Evolutionary conservation across 2,113 vertebrate species (phyloP).

Genomic region (Cinclus mexicanus): DNA sequence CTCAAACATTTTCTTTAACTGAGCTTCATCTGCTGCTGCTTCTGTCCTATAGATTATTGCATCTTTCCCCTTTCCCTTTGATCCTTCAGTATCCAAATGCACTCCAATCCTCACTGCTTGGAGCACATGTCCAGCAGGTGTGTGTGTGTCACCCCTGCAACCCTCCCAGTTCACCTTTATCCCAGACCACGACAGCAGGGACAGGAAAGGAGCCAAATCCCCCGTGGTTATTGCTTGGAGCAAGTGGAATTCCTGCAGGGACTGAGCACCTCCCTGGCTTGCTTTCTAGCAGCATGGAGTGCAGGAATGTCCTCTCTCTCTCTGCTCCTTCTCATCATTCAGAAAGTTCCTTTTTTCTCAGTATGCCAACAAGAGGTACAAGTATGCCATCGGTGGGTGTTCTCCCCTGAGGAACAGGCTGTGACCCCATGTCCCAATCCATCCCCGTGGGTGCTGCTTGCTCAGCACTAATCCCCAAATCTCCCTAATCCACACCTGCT

Average conservation of each 20-base stretch:
- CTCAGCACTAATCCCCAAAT: not conserved
- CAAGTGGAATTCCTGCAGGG: not conserved
- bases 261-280: not conserved
- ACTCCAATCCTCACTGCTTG: fast-evolving
- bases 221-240: fast-evolving
- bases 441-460: not conserved
- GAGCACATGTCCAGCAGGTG: not conserved
- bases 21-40: not conserved
- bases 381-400: not conserved
- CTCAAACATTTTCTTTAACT: not conserved
- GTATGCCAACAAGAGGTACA: fast-evolving
- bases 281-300: not conserved
- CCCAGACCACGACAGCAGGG: not conserved
- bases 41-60: not conserved
- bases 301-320: not conserved
- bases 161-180: not conserved
- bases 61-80: not conserved
- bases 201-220: not conserved
- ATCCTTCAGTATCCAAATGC: not conserved
- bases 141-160: not conserved
- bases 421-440: not conserved
- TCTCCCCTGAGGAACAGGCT: not conserved
- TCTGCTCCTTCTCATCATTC: not conserved
- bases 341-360: not conserved
- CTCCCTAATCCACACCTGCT: not conserved